Evolutionary conservation across 2,888 invertebrate species (phyloP).

Genomic region (Meloe dianella): DNA sequence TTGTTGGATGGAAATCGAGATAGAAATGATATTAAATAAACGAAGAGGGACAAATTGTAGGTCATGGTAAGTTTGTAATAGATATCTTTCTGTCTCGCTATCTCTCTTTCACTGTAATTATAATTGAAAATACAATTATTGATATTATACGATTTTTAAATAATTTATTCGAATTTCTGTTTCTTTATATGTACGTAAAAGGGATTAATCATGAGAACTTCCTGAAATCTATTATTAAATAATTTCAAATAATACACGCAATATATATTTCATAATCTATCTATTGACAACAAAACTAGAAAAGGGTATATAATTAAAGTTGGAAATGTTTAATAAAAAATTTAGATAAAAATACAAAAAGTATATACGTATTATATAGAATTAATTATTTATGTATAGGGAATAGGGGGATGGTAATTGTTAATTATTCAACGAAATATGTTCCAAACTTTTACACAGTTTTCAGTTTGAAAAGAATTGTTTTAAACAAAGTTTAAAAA

Average conservation of each 20-base stretch:
- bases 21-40: background rate
- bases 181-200: background rate
- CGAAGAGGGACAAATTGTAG: background rate
- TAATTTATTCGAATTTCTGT: background rate
- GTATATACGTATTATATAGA: background rate
- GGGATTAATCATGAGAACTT: background rate
- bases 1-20: background rate
- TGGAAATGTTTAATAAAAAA: background rate
- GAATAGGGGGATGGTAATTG: too few relatives aligned
- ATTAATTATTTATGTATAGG: background rate
- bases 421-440: background rate
- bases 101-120: background rate
- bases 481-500: too few relatives aligned
- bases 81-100: background rate
- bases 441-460: too few relatives aligned
- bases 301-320: background rate
- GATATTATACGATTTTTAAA: background rate
- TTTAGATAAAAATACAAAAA: background rate
- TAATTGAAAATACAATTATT: constrained; percentile 3
- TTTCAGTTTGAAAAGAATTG: too few relatives aligned
- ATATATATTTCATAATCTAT: constrained; percentile 4
- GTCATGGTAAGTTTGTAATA: background rate
- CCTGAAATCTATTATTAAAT: constrained; percentile 2
- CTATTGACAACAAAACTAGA: background rate
- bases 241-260: constrained; percentile 1